These are phyloP conservation scores for Tipula vernalis DNA, from an alignment of 2,888 invertebrate species.

Conservation along the genomic window DNA sequence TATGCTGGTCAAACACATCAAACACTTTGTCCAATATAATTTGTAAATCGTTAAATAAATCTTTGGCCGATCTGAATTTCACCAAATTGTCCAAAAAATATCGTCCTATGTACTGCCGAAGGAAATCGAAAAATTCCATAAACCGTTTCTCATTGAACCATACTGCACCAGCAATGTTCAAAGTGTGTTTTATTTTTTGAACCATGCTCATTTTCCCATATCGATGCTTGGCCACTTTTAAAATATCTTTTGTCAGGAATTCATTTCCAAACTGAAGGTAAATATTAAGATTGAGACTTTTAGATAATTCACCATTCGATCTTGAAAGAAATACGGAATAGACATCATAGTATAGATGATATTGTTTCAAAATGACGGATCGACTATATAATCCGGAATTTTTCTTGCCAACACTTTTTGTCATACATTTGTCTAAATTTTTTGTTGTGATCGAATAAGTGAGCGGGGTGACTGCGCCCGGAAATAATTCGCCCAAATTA, in stretches of 20 bases:
- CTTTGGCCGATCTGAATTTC: constrained; percentile 28
- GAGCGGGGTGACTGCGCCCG: constrained; percentile 46
- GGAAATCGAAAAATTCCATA: background rate
- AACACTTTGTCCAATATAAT: constrained; percentile 20
- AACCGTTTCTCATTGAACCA: background rate
- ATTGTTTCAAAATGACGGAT: constrained; percentile 18
- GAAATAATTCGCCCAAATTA: constrained; percentile 59
- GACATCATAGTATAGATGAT: constrained; percentile 29
- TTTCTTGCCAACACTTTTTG: background rate
- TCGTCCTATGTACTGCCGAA: background rate
- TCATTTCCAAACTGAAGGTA: constrained; percentile 48
- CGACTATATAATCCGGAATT: background rate
- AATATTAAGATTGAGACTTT: constrained; percentile 41
- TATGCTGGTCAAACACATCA: constrained; percentile 16
- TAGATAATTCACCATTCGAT: constrained; percentile 34
- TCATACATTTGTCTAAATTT: background rate
- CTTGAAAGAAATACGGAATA: constrained; percentile 4
- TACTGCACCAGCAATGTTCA: background rate
- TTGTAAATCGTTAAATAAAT: constrained; percentile 21
- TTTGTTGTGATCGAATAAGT: constrained; percentile 31
- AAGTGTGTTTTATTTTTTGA: background rate
- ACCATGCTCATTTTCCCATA: constrained; percentile 26
- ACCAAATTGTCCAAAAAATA: constrained; percentile 12
- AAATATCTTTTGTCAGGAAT: constrained; percentile 42
- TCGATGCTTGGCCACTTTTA: constrained; percentile 35